Base-by-base conservation (phyloP, 2,888 invertebrate genomes). In the Acronicta aceris region DNA sequence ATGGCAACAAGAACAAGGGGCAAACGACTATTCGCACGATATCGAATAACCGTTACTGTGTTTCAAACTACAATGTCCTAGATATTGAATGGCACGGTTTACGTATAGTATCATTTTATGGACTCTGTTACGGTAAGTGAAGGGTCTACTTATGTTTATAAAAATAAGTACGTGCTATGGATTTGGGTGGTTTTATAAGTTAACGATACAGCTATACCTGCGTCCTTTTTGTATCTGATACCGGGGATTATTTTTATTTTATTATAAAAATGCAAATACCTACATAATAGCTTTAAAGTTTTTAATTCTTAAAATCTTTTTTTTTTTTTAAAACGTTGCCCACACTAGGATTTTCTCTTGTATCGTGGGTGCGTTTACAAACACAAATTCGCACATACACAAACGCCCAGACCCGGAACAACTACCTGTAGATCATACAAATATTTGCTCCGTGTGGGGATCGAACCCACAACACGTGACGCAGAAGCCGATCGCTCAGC, bases 1-100 rank as follows among this genome's bases (percentile, higher is more conserved):
- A 52, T 36, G 61, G 56, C 42, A 58, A 61, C 50, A 48, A 53
- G 65, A 67, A 71, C 53, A 64, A 62, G 55, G 57, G 50, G 42
- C 54, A 59, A 59, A 51, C 56, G 52, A 51, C 55, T 61, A 65
- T 77, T 78, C 71, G 46, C 76, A 78, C 66, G 75, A 71, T 81
- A 80, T 84, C 76, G 49, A 53, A 78, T 82, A 74, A 78, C 81
- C 47, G 58, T 78, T 67, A 74, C 60, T 63, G 52, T 59, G 53
- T 78, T 77, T 72, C 70, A 67, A 72, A 65, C 68, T 72, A 71
- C 71, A 69, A 41, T 64, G 60, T 63, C 36, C 55, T 71, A 59
- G 60, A 65, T 81, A 80, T 81, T 72, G 71, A 72, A 81, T 76
- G 57, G 73, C 65, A 65, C 52, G 50, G 56, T 59, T 56, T 56